Percentiles rank a stretch among this genome's conserved stretches.
phyloP scores from a whole-genome alignment of 1,140 invertebrate species.

The Drosophila seguyi region DNA sequence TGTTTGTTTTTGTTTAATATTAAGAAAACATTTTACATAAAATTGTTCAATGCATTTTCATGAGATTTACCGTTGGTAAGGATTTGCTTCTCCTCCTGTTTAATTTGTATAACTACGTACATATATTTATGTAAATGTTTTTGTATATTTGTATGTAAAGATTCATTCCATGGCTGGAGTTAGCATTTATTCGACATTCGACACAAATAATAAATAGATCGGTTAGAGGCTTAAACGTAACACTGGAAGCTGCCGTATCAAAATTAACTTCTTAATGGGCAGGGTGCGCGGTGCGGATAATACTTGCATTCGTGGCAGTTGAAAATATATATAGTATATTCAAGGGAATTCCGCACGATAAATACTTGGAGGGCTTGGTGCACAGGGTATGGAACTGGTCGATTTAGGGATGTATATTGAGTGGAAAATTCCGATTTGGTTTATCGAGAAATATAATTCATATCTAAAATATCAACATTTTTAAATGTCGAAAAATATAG shows the following conservation, averaged over 20 bases:
- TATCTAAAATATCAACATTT: neutral
- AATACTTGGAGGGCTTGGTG: conserved; percentile 68
- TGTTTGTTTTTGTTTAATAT: conserved; percentile 36
- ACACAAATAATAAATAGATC: conserved; percentile 33
- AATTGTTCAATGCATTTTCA: conserved; percentile 76
- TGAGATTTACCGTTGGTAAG: conserved; percentile 61
- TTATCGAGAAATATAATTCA: neutral
- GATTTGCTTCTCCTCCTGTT: conserved; percentile 36
- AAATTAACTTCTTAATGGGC: conserved; percentile 19
- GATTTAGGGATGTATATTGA: neutral
- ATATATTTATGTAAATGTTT: conserved; percentile 57
- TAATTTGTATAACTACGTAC: conserved; percentile 70
- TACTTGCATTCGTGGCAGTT: conserved; percentile 68
- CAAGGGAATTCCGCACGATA: conserved; percentile 13
- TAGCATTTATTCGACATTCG: conserved; percentile 22
- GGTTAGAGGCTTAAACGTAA: conserved; percentile 47
- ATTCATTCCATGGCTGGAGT: conserved; percentile 40
- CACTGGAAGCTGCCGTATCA: conserved; percentile 61
- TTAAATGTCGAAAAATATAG: neutral
- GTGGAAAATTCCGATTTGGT: neutral
- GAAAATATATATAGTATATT: conserved; percentile 26
- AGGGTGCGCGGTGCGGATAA: conserved; percentile 45
- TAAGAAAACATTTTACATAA: conserved; percentile 69
- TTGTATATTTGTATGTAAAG: conserved; percentile 60
- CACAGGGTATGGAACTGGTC: conserved; percentile 24